Evolutionary conservation across 53 echinoderm and acorn worm species (phyloP), one percentile per base, ranked within the genome.

Genomic region (Actinopyga echinites): DNA sequence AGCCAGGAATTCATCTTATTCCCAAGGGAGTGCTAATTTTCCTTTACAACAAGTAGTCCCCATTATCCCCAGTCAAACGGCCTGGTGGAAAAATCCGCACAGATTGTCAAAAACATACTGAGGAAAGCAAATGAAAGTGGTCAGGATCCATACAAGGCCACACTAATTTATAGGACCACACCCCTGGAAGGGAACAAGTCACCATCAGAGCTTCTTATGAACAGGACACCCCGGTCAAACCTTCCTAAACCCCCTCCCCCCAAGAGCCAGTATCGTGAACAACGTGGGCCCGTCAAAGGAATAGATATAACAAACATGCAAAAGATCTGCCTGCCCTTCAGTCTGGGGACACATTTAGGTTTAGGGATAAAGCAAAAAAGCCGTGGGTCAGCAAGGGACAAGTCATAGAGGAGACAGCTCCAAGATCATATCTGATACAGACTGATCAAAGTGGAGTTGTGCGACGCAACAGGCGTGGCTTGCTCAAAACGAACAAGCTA

Each of bases 51-150:
- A 21, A 25, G 56, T 12, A 87, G 73, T 58, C 82, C 82, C 12
- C 43, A 59, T 23, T 73, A 38, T 37, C 87, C 87, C 5, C 71
- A 69, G 34, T 87, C 82, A 8, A 82, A 82, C 59, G 87, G 87
- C 37, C 65, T 68, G 0, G 67, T 67, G 4, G 87, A 87, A 31
- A 68, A 67, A 26, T 44, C 87, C 24, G 82, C 82, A 19, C 57
- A 87, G 44, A 61, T 38, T 34, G 52, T 82, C 21, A 87, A 87
- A 52, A 57, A 61, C 1, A 29, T 87, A 25, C 37, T 78, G 8
- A 11, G 5, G 20, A 82, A 82, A 69, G 30, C 71, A 71, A 40
- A 30, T 13, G 44, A 88, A 26, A 86, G 86, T 65, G 53, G 53
- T n/a, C n/a, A 79, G 38, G 69, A 87, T 43, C 40, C 63, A 21